Conservation (phyloP, 2,888 invertebrate genomes). For the Philopedon plagiatum region DNA sequence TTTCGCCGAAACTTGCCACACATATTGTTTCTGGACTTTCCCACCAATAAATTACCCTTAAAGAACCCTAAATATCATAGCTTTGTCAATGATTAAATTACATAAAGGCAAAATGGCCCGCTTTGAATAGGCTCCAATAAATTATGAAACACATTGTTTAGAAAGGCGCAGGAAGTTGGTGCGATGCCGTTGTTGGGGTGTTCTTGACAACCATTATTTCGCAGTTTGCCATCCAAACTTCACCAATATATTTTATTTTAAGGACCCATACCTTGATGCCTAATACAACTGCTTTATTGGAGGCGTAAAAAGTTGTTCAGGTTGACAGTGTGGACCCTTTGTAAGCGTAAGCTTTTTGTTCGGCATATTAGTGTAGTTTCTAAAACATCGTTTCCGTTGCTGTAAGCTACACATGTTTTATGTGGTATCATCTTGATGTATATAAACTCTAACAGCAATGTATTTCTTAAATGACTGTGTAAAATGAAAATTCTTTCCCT, state of each 20-base stretch:
- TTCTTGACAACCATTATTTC: conserved; percentile 55
- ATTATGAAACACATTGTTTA: conserved; percentile 54
- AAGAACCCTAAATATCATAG: conserved; percentile 29
- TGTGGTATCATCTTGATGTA: no score
- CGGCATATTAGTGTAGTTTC: background rate
- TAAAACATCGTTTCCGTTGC: background rate
- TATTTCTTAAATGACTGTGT: background rate
- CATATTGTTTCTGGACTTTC: background rate
- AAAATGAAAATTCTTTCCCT: no score
- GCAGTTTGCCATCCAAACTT: conserved; percentile 52
- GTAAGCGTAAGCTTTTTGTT: background rate
- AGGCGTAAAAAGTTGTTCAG: conserved; percentile 4
- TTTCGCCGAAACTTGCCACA: no score
- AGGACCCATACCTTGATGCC: conserved; percentile 25
- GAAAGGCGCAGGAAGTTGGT: conserved; percentile 46
- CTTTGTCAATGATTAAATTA: conserved; percentile 48
- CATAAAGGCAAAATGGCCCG: conserved; percentile 33
- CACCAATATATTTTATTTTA: conserved; percentile 52
- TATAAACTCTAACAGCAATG: no score
- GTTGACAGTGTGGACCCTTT: background rate
- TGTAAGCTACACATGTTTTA: no score
- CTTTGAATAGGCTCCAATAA: conserved; percentile 48
- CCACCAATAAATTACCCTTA: background rate
- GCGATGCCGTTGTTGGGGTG: conserved; percentile 49
- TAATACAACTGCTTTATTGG: conserved; percentile 27